These are phyloP conservation scores for Periplaneta americana DNA, from an alignment of 1,140 invertebrate species.

Conservation along the genomic window DNA sequence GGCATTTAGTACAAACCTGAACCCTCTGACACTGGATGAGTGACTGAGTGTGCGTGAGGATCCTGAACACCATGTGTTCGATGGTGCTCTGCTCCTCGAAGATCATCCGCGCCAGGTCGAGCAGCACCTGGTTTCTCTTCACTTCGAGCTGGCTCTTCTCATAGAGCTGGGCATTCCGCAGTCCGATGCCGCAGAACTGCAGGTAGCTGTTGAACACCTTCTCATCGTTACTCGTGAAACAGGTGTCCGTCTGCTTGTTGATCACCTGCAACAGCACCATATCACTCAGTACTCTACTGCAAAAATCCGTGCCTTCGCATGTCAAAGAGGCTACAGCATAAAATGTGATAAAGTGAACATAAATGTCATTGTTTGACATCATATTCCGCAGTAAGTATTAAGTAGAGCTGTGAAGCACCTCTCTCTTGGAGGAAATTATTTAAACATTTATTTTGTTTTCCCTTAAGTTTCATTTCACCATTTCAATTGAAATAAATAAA, in stretches of 20 bases:
- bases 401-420: no score
- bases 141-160: constrained; percentile 91
- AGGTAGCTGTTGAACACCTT: constrained; percentile 89
- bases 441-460: no score
- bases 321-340: not conserved
- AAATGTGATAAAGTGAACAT: not conserved
- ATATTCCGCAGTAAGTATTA: no score
- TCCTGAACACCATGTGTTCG: constrained; percentile 90
- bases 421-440: no score
- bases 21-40: constrained; percentile 90
- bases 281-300: not conserved
- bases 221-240: constrained; percentile 80
- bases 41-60: constrained; percentile 90
- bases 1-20: constrained; percentile 55
- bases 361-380: no score
- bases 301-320: no score
- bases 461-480: no score
- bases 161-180: constrained; percentile 90
- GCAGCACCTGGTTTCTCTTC: constrained; percentile 88
- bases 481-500: no score
- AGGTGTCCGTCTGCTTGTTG: constrained; percentile 69
- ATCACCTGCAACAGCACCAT: constrained; percentile 72
- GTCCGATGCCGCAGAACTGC: constrained; percentile 92
- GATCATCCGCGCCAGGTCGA: constrained; percentile 91
- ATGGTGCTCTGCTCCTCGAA: constrained; percentile 97